Conservation (phyloP, 2,797 vertebrate species). For the Crossoptilon crossoptilon region DNA sequence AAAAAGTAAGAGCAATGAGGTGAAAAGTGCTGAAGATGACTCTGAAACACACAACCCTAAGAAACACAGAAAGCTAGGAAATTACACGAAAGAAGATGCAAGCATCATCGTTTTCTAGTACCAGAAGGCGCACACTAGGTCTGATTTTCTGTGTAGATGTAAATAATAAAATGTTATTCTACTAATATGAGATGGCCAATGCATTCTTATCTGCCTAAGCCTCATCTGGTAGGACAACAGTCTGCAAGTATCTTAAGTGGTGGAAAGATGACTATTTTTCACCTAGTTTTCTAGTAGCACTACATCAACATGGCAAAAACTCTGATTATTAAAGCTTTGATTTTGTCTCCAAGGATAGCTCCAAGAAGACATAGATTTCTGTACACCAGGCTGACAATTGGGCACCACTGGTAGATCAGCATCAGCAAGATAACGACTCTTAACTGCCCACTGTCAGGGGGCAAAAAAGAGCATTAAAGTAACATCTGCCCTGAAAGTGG, state of each 20-base stretch:
- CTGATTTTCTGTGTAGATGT: neutral
- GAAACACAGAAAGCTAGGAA: neutral
- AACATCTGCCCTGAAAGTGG: neutral
- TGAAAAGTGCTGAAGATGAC: neutral
- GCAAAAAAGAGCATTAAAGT: neutral
- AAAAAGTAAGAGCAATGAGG: neutral
- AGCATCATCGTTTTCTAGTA: neutral
- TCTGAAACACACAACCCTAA: neutral
- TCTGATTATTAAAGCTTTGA: neutral
- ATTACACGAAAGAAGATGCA: neutral
- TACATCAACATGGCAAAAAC: neutral
- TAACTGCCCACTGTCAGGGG: neutral
- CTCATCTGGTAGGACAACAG: neutral
- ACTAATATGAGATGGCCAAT: neutral
- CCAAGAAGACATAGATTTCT: neutral
- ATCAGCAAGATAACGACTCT: neutral
- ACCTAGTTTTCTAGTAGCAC: neutral
- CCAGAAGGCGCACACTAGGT: neutral
- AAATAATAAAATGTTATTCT: neutral
- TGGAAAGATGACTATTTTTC: neutral
- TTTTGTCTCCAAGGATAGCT: fast-evolving
- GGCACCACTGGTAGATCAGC: neutral
- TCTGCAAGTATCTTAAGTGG: neutral
- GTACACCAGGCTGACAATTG: neutral
- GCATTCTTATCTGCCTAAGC: neutral